These are phyloP conservation scores for Drosophila funebris DNA, from an alignment of 1,140 invertebrate species.

Conservation along the genomic window DNA sequence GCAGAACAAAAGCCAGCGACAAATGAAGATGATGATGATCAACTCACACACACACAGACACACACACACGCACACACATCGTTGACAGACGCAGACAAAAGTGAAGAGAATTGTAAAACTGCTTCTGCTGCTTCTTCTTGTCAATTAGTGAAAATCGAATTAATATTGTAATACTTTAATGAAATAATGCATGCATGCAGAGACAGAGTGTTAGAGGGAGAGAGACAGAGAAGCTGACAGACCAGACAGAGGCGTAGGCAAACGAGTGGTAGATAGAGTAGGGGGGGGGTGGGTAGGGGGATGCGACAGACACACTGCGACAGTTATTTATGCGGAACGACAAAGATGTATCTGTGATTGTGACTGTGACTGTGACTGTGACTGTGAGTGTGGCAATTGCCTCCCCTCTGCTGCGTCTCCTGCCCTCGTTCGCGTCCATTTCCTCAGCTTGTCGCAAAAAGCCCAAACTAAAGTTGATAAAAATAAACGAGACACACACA, in stretches of 20 bases:
- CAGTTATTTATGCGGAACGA: conserved; percentile 77
- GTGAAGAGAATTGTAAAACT: conserved; percentile 2
- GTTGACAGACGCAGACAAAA: conserved; percentile 3
- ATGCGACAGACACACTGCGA: conserved; percentile 35
- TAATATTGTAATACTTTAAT: conserved; percentile 82
- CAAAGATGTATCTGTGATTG: conserved; percentile 68
- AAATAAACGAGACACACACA: conserved; percentile 63
- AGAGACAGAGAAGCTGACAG: background rate
- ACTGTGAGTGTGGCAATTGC: conserved; percentile 25
- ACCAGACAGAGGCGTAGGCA: background rate
- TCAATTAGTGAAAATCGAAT: conserved; percentile 81
- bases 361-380: conserved; percentile 33
- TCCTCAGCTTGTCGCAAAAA: conserved; percentile 22
- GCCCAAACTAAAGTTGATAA: conserved; percentile 72
- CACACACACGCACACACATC: background rate
- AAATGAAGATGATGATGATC: conserved; percentile 37
- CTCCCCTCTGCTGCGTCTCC: background rate
- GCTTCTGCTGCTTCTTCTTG: conserved; percentile 35
- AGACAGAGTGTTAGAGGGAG: conserved; percentile 23
- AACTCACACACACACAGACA: background rate
- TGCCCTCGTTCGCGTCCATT: background rate
- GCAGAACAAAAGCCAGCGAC: conserved; percentile 30
- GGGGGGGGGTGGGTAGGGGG: background rate
- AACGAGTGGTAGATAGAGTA: background rate
- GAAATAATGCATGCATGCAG: conserved; percentile 72